Evolutionary conservation across 2,888 invertebrate genomes (phyloP), one percentile per base, ranked within the genome.

Genomic region (Rhogogaster chlorosoma): DNA sequence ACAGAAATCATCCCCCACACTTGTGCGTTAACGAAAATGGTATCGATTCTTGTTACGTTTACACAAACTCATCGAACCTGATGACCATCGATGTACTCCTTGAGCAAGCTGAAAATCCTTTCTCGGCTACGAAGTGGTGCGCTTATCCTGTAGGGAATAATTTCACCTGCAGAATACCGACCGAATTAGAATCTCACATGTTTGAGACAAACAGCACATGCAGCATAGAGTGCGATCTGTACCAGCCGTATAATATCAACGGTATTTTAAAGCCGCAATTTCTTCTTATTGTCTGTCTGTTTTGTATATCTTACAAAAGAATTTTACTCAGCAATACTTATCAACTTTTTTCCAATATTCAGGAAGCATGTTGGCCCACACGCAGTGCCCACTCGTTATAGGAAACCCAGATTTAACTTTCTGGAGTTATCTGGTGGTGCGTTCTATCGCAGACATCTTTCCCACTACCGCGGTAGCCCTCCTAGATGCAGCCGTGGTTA

Each of bases 401-500:
- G 97, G 97, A 29, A 95, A 96, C 91, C 95, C 97, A 12, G 94
- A 94, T 32, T 93, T 95, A 70, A 97, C 96, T 0, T 96, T 97
- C 91, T 96, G 96, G 95, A 94, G 94, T 70, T 98, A 98, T 90
- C 93, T 97, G 61, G 91, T 96, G 12, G 94, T 97, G 64, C 95
- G 97, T 89, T 95, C 96, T 38, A 90, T 97, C 84, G 97, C 96
- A 0, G 98, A 98, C 90, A 96, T 97, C 75, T 97, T 97, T 93
- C 96, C 97, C 12, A 96, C 96, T 45, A 96, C 97, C 0, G 96
- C 95, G 0, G 93, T 97, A 7, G 96, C 97, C 0, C 92, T 97
- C 7, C 93, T 97, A 0, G 96, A 96, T 84, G 96, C 97, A 0
- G 97, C 97, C 0, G 96, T 97, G 70, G 96, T 97, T n/a, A 97